Percentiles rank a stretch among this genome's conserved stretches.
phyloP scores from a whole-genome alignment of 2,888 invertebrate genomes.

The Listrodromus nycthemerus region DNA sequence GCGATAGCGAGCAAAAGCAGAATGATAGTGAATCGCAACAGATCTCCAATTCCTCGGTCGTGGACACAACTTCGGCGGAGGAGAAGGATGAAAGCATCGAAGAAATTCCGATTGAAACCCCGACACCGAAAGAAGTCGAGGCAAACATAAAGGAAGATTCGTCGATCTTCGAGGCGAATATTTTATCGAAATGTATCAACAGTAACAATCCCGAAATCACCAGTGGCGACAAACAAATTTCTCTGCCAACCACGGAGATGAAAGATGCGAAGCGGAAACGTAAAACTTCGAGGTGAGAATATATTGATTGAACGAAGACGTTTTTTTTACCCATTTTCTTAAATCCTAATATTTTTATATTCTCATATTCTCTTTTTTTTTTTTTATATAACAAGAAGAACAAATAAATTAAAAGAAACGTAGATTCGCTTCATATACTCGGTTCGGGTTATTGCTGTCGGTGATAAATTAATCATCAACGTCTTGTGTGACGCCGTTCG shows the following conservation, averaged over 20 bases:
- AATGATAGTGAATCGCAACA: neutral
- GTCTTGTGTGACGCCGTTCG: constrained; percentile 38
- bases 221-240: constrained; percentile 31
- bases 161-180: constrained; percentile 35
- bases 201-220: constrained; percentile 48
- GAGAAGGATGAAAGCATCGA: constrained; percentile 30
- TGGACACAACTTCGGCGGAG: constrained; percentile 34
- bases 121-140: constrained; percentile 25
- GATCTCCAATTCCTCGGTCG: neutral
- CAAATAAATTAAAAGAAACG: neutral
- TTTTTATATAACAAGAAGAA: neutral
- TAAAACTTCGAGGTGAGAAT: constrained; percentile 73
- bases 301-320: constrained; percentile 1
- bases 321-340: constrained; percentile 10
- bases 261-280: constrained; percentile 75
- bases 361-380: neutral
- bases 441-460: neutral
- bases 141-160: constrained; percentile 49
- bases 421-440: neutral
- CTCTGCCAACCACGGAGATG: constrained; percentile 35
- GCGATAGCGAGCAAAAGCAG: constrained; percentile 8
- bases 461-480: constrained; percentile 24
- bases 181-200: constrained; percentile 47
- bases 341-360: constrained; percentile 19
- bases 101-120: constrained; percentile 23